Base-by-base conservation (phyloP, 2,888 invertebrate species). In the Ectemnius continuus region DNA sequence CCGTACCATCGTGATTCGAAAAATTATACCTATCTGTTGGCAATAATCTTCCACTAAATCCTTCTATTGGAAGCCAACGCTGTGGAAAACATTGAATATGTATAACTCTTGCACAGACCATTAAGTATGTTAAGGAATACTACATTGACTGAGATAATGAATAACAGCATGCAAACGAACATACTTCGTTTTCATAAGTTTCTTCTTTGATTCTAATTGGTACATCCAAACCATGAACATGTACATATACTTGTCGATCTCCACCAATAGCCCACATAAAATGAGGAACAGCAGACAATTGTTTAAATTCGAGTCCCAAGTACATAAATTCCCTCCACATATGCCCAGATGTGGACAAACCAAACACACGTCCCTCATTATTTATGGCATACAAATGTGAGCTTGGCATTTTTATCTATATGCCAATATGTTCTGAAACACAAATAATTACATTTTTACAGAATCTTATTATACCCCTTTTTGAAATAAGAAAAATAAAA, bases 221-320 rank as follows among this genome's bases (percentile, higher is more conserved):
- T 84, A 98, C 95, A 91, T 98, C 98, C 72, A 97, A 92, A 0
- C 96, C 96, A 88, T 97, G 96, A 5, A 98, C 97, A 88, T 97
- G 97, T 2, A 98, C 95, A 89, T 98, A 98, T 66, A 97, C 95
- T 91, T 98, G 98, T 76, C 98, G 94, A 90, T 98, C 97, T 11
- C 97, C 96, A 48, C 98, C 98, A 70, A 98, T 95, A 1, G 97
- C 97, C 98, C 98, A 98, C 87, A 97, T 92, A 87, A 96, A 96
- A 91, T 96, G 95, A 14, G 96, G 95, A 1, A 96, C 94, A 3
- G 97, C 95, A 2, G 97, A 96, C 64, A 98, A 92, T 87, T 96
- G 96, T 91, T 98, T 98, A 88, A 98, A 97, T 87, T 97, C 97
- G 79, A 97, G 93, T 0, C 97, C 97, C 23, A 95, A 93, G 88